These are phyloP conservation scores for Channa striata DNA, from an alignment of 2,797 vertebrate species.

Conservation along the genomic window DNA sequence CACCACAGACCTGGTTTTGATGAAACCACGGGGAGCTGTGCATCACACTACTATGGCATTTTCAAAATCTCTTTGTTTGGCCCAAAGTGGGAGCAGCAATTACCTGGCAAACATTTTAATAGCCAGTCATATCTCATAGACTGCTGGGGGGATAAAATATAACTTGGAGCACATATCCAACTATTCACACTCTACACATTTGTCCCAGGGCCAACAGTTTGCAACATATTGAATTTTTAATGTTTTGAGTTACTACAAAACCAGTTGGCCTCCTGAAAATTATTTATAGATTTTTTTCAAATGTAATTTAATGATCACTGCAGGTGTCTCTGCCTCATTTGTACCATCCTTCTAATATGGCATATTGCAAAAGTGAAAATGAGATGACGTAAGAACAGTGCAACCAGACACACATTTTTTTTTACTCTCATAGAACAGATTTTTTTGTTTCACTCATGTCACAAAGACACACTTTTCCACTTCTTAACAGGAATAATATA, in stretches of 20 bases:
- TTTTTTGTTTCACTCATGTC: constrained; percentile 39
- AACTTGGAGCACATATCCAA: constrained; percentile 59
- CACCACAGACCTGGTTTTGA: constrained; percentile 59
- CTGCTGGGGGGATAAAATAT: constrained; percentile 66
- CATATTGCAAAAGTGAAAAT: constrained; percentile 1
- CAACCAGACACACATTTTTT: not conserved
- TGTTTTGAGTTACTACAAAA: constrained; percentile 55
- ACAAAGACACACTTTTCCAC: constrained; percentile 25
- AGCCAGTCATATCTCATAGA: constrained; percentile 73
- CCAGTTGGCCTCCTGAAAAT: constrained; percentile 27
- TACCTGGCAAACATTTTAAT: constrained; percentile 80
- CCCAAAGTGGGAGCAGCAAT: constrained; percentile 72
- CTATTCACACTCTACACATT: constrained; percentile 58
- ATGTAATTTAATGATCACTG: constrained; percentile 44
- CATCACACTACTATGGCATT: constrained; percentile 63
- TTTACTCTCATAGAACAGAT: constrained; percentile 22
- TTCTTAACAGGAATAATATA: constrained; percentile 28
- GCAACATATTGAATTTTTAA: constrained; percentile 61
- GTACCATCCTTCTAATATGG: not conserved
- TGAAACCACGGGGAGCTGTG: constrained; percentile 58
- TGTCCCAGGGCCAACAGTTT: constrained; percentile 60
- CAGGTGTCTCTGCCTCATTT: constrained; percentile 37
- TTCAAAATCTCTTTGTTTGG: constrained; percentile 73
- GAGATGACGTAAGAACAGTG: constrained; percentile 18
- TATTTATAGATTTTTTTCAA: not conserved